Conservation (phyloP, 30 jellyfish, hydroid and myxozoan species). For the Rhopilema esculentum region DNA sequence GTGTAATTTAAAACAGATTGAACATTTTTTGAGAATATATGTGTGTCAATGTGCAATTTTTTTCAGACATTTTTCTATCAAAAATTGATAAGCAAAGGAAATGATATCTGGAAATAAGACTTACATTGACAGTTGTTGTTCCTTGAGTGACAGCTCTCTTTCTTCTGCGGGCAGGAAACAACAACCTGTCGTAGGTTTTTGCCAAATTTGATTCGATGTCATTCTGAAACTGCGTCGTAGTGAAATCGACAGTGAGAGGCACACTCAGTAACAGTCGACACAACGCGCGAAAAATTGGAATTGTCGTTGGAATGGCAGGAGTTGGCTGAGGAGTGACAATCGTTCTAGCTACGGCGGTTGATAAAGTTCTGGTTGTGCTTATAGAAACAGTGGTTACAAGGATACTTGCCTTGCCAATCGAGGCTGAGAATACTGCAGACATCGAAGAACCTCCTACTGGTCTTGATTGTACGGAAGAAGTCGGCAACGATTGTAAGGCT, state of each 20-base stretch:
- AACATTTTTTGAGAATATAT: too few species aligned
- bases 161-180: slow-evolving; percentile 11
- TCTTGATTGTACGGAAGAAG: too few species aligned
- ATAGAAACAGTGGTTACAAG: background rate
- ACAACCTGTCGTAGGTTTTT: slow-evolving; percentile 19
- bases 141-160: slow-evolving; percentile 46
- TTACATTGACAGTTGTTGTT: slow-evolving; percentile 52
- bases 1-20: too few species aligned
- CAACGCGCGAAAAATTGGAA: slow-evolving; percentile 15
- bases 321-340: background rate
- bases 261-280: slow-evolving; percentile 29
- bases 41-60: too few species aligned
- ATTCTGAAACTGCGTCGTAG: background rate
- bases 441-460: too few species aligned
- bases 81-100: too few species aligned
- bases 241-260: slow-evolving; percentile 22
- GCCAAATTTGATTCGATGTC: slow-evolving; percentile 50
- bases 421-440: background rate
- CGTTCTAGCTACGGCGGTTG: background rate
- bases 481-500: background rate
- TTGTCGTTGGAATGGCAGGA: slow-evolving; percentile 6
- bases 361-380: background rate
- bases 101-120: background rate
- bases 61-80: background rate
- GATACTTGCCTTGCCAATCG: background rate